Evolutionary conservation across 2,888 invertebrate species (phyloP).

Genomic region (Monopis laevigella): DNA sequence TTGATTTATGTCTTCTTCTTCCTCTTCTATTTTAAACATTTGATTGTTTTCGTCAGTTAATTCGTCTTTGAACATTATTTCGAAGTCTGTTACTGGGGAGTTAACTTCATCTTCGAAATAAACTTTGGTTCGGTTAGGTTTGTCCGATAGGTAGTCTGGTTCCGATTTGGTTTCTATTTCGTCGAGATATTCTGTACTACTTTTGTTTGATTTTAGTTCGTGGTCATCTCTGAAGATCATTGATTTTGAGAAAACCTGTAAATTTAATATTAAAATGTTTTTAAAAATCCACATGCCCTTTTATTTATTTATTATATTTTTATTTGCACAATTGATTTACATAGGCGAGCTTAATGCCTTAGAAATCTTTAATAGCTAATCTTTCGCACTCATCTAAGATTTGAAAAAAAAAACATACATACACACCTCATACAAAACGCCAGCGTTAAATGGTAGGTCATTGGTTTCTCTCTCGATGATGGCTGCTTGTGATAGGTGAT

Average conservation of each 20-base stretch:
- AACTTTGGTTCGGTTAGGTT: slow-evolving; percentile 54
- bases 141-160: slow-evolving; percentile 47
- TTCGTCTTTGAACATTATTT: slow-evolving; percentile 65
- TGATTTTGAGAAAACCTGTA: slow-evolving; percentile 61
- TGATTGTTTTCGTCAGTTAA: slow-evolving; percentile 38
- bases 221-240: slow-evolving; percentile 59
- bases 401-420: no score
- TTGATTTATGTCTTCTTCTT: slow-evolving; percentile 48
- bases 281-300: no score
- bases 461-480: slow-evolving; percentile 38
- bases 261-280: no score
- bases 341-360: no score
- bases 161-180: slow-evolving; percentile 56
- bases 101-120: slow-evolving; percentile 61
- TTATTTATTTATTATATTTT: not conserved
- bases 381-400: no score
- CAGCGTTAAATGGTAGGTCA: slow-evolving; percentile 54
- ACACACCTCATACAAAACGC: slow-evolving; percentile 54
- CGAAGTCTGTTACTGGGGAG: slow-evolving; percentile 59
- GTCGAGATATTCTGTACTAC: slow-evolving; percentile 41
- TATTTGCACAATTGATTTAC: not conserved
- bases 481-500: slow-evolving; percentile 40
- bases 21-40: slow-evolving; percentile 62
- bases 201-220: slow-evolving; percentile 37
- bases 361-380: no score